Conservation (phyloP, 2,113 vertebrate genomes). For the Xerus inauris region DNA sequence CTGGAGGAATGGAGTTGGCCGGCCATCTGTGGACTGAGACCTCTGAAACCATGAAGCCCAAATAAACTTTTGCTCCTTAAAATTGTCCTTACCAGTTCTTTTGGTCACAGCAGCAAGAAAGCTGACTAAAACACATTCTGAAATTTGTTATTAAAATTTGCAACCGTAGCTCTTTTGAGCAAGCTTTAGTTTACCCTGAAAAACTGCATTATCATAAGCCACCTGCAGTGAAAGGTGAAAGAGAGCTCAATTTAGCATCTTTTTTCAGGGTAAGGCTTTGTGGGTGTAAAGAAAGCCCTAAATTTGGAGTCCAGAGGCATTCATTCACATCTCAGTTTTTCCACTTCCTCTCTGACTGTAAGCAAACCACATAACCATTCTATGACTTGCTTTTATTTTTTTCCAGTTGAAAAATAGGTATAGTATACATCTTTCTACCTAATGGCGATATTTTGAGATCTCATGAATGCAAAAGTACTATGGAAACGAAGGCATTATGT, state of each 20-base stretch:
- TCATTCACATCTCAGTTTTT: constrained; percentile 67
- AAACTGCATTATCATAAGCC: constrained; percentile 8
- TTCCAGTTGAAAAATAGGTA: neutral
- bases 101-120: too few relatives aligned
- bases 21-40: too few relatives aligned
- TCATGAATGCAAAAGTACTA: neutral
- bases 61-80: too few relatives aligned
- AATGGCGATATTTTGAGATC: constrained; percentile 23
- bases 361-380: constrained; percentile 63
- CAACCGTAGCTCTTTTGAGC: constrained; percentile 40
- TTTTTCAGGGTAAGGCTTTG: constrained; percentile 24
- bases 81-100: too few relatives aligned
- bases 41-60: too few relatives aligned
- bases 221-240: neutral
- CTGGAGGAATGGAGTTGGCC: too few relatives aligned
- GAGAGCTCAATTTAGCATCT: constrained; percentile 65
- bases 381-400: neutral
- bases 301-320: constrained; percentile 68
- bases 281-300: constrained; percentile 57
- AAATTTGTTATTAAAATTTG: constrained; percentile 39
- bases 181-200: constrained; percentile 30
- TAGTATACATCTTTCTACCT: constrained; percentile 33
- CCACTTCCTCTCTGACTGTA: constrained; percentile 65
- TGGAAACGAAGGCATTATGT: constrained; percentile 43
- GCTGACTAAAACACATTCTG: neutral